Base-by-base conservation (phyloP, 2,888 invertebrate genomes). In the Odontocolon sp. region DNA sequence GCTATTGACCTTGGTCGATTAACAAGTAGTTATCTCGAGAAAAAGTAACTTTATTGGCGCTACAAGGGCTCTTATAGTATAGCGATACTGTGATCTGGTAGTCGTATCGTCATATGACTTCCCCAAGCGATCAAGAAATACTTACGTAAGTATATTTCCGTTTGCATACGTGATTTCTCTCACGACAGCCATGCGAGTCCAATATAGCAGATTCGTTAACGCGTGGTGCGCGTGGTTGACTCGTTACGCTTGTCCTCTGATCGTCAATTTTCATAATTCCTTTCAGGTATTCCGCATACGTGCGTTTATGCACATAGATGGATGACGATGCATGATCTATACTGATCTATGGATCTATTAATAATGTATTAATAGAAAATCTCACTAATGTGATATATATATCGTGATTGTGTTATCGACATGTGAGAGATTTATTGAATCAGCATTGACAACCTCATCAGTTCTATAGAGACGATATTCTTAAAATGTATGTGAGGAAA, bases 181-280 rank as follows among this genome's bases (percentile, higher is more conserved):
- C 63, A 33, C 47, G 23, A 36, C 21, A n/a, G 47, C 42, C 36
- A 36, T 36, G 50, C 47, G 63, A 50, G 61, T 28, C 54, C 28
- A 4, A n/a, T 14, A 18, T 40, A 59, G 26, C 28, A 59, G 28
- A n/a, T 28, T 56, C 42, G 67, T 67, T 9, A 67, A n/a, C n/a
- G n/a, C n/a, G n/a, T n/a, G n/a, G n/a, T n/a, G n/a, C 42, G 67
- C 54, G 63, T 64, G 63, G 63, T 47, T 50, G 63, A 64, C 63
- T 50, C 63, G 47, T 64, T 14, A 50, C 47, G 63, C 31, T 45
- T 26, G 67, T 54, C 54, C 59, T 54, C 56, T 45, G 54, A 56
- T 45, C 42, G n/a, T 33, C 16, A 11, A 16, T 52, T 66, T 42
- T 42, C 52, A 18, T 54, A 26, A 42, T 31, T 8, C n/a, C 11